Evolutionary conservation across 2,113 vertebrate genomes (phyloP), one percentile per base, ranked within the genome.

Genomic region (Rhinolophus ferrumequinum): DNA sequence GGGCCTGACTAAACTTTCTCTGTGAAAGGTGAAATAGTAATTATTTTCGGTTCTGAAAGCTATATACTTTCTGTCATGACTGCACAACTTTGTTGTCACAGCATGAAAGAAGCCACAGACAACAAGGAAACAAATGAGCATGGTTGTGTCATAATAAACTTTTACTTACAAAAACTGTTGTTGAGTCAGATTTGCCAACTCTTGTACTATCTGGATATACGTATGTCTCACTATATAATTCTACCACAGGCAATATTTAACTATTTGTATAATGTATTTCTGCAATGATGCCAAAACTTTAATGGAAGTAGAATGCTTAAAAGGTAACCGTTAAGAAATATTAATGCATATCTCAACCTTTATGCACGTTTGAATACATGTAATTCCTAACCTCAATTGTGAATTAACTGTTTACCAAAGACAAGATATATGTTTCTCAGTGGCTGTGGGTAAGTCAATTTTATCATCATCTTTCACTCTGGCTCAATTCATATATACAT

Each of bases 291-390:
- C 19, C 85, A 69, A 84, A 50, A 69, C 7, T 50, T 90, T 70
- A 84, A 77, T 66, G 26, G 64, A 88, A 33, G 11, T 79, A 15
- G 72, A 24, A 72, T 90, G 19, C 5, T 72, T 90, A 76, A 60
- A 66, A 90, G 15, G 4, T 85, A 67, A 79, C 10, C 4, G 64
- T 96, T 92, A 69, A 86, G 52, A 96, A 77, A 58, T 75, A 81
- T 66, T 64, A 90, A 70, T 66, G 30, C 28, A 33, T 67, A 81
- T 67, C 90, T 93, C 52, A 85, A 75, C 28, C 6, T 94, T 92
- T 62, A 72, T 41, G 24, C n/a, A n/a, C 24, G 52, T 67, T 86
- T 58, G 19, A 87, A 76, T 67, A n/a, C 12, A 30, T 84, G 33
- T 44, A 28, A 80, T 60, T 54, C 33, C 24, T 92, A 80, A 64